Conservation (phyloP, 1,140 invertebrate genomes). For the Drosophila hydei region DNA sequence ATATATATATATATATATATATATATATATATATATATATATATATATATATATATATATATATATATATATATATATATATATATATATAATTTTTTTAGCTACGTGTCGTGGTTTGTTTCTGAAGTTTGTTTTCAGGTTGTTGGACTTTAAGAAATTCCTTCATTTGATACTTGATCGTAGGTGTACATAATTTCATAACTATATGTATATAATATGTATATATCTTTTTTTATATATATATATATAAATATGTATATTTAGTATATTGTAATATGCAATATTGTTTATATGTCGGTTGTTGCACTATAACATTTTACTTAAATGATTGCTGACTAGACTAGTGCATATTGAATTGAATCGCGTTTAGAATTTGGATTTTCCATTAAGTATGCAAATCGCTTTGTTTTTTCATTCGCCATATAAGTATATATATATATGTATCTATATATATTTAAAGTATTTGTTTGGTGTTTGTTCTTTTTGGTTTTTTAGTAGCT, state of each 20-base stretch:
- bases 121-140: constrained; percentile 45
- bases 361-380: constrained; percentile 62
- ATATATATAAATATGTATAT: constrained; percentile 46
- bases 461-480: constrained; percentile 38
- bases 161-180: constrained; percentile 35
- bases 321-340: constrained; percentile 80
- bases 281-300: constrained; percentile 54
- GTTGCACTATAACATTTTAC: constrained; percentile 66
- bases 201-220: constrained; percentile 26
- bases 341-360: constrained; percentile 71
- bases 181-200: constrained; percentile 52
- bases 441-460: constrained; percentile 17
- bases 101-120: constrained; percentile 29
- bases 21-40: not conserved
- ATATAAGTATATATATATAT: constrained; percentile 4
- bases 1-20: no score
- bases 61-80: no score
- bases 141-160: constrained; percentile 61
- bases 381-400: constrained; percentile 54
- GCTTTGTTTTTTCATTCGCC: constrained; percentile 10
- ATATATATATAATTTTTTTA: constrained; percentile 14
- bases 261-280: constrained; percentile 51
- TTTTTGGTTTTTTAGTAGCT: constrained; percentile 39
- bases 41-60: not conserved
- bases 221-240: constrained; percentile 42